Conservation (phyloP, 2,797 vertebrate genomes). For the Chlorospingus flavigularis region DNA sequence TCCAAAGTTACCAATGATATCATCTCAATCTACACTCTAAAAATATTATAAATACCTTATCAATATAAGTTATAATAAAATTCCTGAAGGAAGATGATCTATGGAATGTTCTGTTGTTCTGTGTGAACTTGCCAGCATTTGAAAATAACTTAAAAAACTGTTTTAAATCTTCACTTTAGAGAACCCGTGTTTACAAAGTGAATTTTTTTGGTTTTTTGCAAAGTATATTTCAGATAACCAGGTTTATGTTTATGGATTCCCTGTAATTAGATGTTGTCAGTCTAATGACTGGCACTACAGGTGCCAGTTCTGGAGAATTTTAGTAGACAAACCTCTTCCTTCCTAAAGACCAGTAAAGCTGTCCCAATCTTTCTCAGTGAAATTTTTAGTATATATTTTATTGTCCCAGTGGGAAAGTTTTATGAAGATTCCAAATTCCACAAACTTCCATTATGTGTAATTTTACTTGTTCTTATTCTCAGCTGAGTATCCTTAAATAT, state of each 20-base stretch:
- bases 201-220: rapidly evolving
- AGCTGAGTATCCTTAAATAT: background rate
- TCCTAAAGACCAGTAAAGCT: constrained; percentile 12
- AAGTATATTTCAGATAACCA: background rate
- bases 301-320: background rate
- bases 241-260: background rate
- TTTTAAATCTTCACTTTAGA: background rate
- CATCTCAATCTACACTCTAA: background rate
- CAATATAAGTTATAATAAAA: background rate
- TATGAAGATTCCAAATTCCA: constrained; percentile 6
- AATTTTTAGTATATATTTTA: constrained; percentile 2
- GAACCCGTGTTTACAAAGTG: background rate
- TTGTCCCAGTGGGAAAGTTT: background rate
- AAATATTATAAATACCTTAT: background rate
- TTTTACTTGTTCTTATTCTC: background rate
- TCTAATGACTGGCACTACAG: background rate
- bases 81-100: background rate
- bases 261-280: background rate
- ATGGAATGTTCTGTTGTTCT: background rate
- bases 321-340: background rate
- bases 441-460: background rate
- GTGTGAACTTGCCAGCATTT: background rate
- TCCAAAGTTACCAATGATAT: background rate
- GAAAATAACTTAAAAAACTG: background rate
- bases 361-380: background rate